phyloP scores from a whole-genome alignment of 2,888 invertebrate species.

The Cheilosia vulpina region DNA sequence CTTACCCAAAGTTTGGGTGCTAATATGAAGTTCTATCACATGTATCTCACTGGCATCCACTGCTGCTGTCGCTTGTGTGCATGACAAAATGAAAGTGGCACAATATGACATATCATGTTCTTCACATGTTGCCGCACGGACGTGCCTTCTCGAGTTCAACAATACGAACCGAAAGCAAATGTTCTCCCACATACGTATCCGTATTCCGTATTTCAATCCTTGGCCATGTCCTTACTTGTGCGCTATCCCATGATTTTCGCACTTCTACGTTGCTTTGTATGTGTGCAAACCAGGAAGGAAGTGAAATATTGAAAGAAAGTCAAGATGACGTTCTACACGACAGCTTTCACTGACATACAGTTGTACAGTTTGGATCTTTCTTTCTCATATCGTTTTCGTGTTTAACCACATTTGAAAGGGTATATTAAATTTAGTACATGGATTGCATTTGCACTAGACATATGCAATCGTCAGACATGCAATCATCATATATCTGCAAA shows the following conservation, averaged over 20 bases:
- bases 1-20: conserved; percentile 9
- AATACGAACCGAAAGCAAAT: conserved; percentile 52
- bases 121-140: conserved; percentile 70
- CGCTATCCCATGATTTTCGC: conserved; percentile 66
- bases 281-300: conserved; percentile 55
- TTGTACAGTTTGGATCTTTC: not conserved
- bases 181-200: conserved; percentile 42
- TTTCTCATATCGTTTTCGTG: not conserved
- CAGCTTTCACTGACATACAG: conserved; percentile 46
- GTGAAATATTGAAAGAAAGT: conserved; percentile 67
- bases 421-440: conserved; percentile 8
- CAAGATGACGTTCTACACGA: conserved; percentile 53
- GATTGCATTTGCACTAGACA: not conserved
- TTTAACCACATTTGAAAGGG: not conserved
- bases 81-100: conserved; percentile 74
- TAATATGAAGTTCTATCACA: conserved; percentile 67
- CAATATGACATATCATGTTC: conserved; percentile 73
- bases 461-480: not conserved
- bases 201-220: conserved; percentile 10
- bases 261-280: conserved; percentile 58
- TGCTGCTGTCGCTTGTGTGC: conserved; percentile 65
- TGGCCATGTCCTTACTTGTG: conserved; percentile 58
- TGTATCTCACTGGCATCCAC: conserved; percentile 61
- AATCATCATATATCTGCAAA: too few relatives aligned
- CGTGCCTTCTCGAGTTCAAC: conserved; percentile 65